A percentile compares a stretch with the other conserved stretches of the same genome.
Conservation (phyloP, 2,888 invertebrate genomes). For the Hypolimnas misippus region DNA sequence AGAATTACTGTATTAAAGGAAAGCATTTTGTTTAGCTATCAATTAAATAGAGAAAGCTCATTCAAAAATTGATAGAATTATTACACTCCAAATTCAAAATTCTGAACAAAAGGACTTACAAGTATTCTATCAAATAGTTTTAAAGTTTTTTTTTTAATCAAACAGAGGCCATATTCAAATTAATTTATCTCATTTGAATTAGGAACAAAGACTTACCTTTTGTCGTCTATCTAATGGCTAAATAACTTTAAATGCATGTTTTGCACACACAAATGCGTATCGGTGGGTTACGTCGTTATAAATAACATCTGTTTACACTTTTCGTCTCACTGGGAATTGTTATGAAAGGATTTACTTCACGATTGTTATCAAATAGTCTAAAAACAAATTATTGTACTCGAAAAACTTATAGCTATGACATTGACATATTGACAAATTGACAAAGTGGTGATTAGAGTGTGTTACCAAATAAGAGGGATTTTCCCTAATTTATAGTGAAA, state of each 20-base stretch:
- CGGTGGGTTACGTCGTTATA: constrained; percentile 23
- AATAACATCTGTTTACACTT: constrained; percentile 18
- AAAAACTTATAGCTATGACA: constrained; percentile 21
- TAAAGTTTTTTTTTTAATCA: neutral
- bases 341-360: constrained; percentile 12
- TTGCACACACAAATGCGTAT: constrained; percentile 24
- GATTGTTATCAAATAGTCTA: constrained; percentile 14
- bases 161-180: constrained; percentile 9
- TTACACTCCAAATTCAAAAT: no score
- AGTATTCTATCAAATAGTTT: neutral
- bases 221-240: constrained; percentile 23
- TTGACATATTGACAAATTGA: constrained; percentile 22
- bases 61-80: no score
- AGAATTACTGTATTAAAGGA: no score
- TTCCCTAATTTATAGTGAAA: neutral
- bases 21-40: no score
- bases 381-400: constrained; percentile 7
- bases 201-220: constrained; percentile 26
- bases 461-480: neutral
- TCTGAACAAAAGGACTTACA: neutral
- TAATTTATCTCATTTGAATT: constrained; percentile 11
- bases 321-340: constrained; percentile 9
- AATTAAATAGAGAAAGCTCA: no score
- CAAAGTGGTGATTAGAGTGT: neutral
- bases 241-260: constrained; percentile 20